These are phyloP conservation scores for Lutjanus erythropterus DNA, from an alignment of 2,113 vertebrate species.

Conservation along the genomic window DNA sequence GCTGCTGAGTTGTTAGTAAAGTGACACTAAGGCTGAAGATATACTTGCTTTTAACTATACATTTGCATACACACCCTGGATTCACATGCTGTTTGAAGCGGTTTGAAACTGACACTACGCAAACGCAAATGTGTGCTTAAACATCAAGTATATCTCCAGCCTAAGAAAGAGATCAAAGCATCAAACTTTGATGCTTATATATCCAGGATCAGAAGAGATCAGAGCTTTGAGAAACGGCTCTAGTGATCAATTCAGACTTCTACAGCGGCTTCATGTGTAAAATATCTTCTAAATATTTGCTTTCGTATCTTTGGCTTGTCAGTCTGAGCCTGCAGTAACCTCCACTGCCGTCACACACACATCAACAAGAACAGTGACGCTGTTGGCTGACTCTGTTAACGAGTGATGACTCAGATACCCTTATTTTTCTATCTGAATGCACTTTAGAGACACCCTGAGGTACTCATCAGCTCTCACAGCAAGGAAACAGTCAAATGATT, in stretches of 20 bases:
- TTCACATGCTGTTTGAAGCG: too few relatives aligned
- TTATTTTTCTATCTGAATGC: slow-evolving; percentile 70
- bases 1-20: not conserved
- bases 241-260: not conserved
- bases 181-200: too few relatives aligned
- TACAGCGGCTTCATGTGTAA: not conserved
- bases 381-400: slow-evolving; percentile 3
- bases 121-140: too few relatives aligned
- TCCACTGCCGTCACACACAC: not conserved
- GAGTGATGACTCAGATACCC: slow-evolving; percentile 33
- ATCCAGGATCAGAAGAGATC: too few relatives aligned
- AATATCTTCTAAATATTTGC: not conserved
- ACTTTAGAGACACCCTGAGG: slow-evolving; percentile 78
- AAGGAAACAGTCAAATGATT: slow-evolving; percentile 6
- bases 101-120: too few relatives aligned
- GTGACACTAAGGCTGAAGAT: too few relatives aligned
- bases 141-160: too few relatives aligned
- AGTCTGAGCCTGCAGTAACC: not conserved
- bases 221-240: not conserved
- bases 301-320: not conserved
- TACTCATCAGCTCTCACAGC: slow-evolving; percentile 52
- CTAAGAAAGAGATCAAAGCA: too few relatives aligned
- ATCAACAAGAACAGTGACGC: not conserved
- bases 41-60: too few relatives aligned
- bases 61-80: too few relatives aligned